Conservation (phyloP, 2,113 vertebrate species). For the Chauna torquata region DNA sequence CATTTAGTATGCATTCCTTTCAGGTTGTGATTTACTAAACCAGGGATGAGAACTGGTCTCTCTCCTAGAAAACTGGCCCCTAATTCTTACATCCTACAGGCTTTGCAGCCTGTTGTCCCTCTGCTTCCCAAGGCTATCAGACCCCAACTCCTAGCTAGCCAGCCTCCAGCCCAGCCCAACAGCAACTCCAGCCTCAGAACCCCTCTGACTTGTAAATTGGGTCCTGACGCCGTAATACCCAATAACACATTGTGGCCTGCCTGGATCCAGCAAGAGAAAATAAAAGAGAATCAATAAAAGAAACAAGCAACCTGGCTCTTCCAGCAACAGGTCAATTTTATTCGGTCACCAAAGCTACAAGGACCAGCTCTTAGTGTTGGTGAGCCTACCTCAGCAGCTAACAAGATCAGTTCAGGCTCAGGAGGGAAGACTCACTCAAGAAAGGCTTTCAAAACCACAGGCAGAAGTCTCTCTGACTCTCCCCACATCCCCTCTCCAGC, state of each 20-base stretch:
- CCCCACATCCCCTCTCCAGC: neutral
- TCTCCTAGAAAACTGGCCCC: neutral
- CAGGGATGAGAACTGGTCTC: neutral
- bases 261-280: neutral
- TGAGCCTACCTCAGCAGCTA: neutral
- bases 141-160: neutral
- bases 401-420: neutral
- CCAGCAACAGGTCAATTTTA: neutral
- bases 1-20: neutral
- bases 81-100: neutral
- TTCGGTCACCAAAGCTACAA: neutral
- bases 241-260: neutral
- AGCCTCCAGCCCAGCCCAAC: neutral
- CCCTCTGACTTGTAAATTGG: neutral
- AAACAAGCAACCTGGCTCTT: neutral
- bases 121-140: neutral
- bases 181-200: neutral
- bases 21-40: neutral
- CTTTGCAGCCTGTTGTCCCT: neutral
- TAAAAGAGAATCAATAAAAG: neutral
- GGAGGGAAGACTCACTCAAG: neutral
- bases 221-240: neutral
- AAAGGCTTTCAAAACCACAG: neutral
- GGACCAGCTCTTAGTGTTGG: neutral
- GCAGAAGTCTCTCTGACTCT: neutral